Percentiles rank a stretch among this genome's conserved stretches.
Conservation (phyloP, 1,140 invertebrate genomes). For the Lethrus apterus region DNA sequence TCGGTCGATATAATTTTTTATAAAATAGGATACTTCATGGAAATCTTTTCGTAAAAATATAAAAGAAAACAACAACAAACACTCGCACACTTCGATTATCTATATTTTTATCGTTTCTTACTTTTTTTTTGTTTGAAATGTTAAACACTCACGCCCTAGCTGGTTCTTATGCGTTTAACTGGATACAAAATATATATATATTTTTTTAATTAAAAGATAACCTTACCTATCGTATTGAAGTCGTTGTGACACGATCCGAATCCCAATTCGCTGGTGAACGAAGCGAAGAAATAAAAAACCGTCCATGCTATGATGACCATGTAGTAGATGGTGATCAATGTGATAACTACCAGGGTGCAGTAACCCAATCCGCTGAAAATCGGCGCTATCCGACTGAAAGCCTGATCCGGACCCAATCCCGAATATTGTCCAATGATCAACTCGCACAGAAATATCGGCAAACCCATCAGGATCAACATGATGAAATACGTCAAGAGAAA, state of each 20-base stretch:
- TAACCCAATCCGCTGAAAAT: constrained; percentile 59
- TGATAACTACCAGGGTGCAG: constrained; percentile 66
- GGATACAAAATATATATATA: neutral
- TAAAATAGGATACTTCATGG: too few species aligned
- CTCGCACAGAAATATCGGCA: constrained; percentile 70
- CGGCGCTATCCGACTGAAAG: constrained; percentile 53
- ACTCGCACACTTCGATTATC: neutral
- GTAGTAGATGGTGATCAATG: constrained; percentile 73
- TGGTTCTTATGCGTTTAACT: neutral
- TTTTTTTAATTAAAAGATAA: neutral
- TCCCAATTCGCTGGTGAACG: constrained; percentile 56
- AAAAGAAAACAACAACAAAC: neutral
- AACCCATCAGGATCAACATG: constrained; percentile 68
- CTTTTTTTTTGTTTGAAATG: too few species aligned
- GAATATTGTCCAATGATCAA: constrained; percentile 58
- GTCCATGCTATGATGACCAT: constrained; percentile 78
- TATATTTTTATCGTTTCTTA: too few species aligned
- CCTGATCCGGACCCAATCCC: constrained; percentile 50
- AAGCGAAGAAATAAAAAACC: constrained; percentile 66
- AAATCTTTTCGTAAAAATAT: too few species aligned
- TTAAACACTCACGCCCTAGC: neutral
- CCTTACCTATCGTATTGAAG: constrained; percentile 56
- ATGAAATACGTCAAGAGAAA: constrained; percentile 74
- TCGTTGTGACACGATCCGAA: constrained; percentile 66
- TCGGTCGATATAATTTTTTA: too few species aligned